Conservation (phyloP, 1,140 invertebrate genomes). For the Lethrus apterus region DNA sequence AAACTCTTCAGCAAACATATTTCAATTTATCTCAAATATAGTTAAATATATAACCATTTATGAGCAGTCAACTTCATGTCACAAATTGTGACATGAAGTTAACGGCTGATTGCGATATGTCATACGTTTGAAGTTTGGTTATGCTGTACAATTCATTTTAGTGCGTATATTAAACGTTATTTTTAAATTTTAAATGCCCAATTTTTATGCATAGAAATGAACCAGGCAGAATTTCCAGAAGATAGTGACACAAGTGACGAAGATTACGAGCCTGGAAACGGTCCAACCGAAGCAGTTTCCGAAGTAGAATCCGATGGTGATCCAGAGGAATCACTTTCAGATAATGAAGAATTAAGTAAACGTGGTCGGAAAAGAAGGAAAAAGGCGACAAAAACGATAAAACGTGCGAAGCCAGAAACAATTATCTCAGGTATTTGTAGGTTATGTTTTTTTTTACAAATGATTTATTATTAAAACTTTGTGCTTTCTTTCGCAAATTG, state of each 20-base stretch:
- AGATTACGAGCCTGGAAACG: conserved; percentile 44
- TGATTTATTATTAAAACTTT: too few relatives aligned
- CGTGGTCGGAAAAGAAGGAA: conserved; percentile 26
- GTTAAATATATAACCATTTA: too few relatives aligned
- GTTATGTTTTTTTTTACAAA: background rate
- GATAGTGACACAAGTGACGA: conserved; percentile 43
- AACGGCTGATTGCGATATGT: too few relatives aligned
- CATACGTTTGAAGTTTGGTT: too few relatives aligned
- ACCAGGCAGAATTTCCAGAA: conserved; percentile 29
- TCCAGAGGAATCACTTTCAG: conserved; percentile 36
- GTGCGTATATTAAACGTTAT: background rate
- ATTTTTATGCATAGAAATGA: conserved; percentile 20
- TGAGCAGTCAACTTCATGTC: too few relatives aligned
- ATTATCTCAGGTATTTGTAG: too few relatives aligned
- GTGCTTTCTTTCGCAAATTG: too few relatives aligned
- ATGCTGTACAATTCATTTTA: too few relatives aligned
- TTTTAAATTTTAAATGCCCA: background rate
- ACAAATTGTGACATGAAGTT: too few relatives aligned
- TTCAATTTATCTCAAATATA: too few relatives aligned
- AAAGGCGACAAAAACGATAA: conserved; percentile 22
- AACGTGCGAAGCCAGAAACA: conserved; percentile 13
- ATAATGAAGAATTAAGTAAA: conserved; percentile 30
- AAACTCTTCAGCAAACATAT: too few relatives aligned
- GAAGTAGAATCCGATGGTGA: conserved; percentile 41
- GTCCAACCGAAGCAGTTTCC: conserved; percentile 41